Evolutionary conservation across 1,140 invertebrate genomes (phyloP), one percentile per base, ranked within the genome.

Genomic region (Drosophila pallidifrons): DNA sequence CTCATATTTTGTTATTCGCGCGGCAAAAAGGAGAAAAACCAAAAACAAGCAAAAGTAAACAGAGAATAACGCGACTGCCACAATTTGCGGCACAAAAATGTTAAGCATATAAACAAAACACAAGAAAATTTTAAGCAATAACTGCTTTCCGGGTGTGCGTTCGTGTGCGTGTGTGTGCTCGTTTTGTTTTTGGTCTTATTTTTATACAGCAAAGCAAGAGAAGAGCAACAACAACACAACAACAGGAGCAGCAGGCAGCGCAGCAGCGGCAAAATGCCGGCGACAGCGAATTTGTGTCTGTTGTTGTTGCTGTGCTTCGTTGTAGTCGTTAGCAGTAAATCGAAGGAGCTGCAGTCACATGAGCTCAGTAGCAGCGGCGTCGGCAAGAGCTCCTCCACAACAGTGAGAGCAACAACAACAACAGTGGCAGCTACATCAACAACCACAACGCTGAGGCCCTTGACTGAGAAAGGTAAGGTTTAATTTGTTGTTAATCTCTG

Each of bases 191-290:
- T 57, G 47, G 47, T 69, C 72, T 69, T 69, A 69, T 61, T 61
- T 75, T 55, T 55, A 74, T 57, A 61, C 47, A 25, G 38, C 45
- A 66, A 64, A 46, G 25, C 38, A 47, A 72, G 11, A 57, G 30
- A 70, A 38, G 25, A 76, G 69, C 52, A 69, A 82, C 66, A 41
- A 35, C 51, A 79, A 47, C 55, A 81, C 38, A 25, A 55, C 28
- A 16, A 46, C 30, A 57, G 66, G 51, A 55, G 57, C 63, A 73
- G 57, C 65, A 69, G 55, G 65, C 71, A 81, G 74, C 67, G 63
- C 55, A 63, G 57, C 65, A 69, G 73, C 80, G 80, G 80, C 83
- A 87, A 88, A 73, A 87, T 87, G 83, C 83, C 83, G 83, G 83
- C 77, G 73, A 87, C 83, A 87, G 83, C 74, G 77, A 83, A 78